Evolutionary conservation across 2,113 vertebrate genomes (phyloP).

Genomic region (Microcebus tavaratra): DNA sequence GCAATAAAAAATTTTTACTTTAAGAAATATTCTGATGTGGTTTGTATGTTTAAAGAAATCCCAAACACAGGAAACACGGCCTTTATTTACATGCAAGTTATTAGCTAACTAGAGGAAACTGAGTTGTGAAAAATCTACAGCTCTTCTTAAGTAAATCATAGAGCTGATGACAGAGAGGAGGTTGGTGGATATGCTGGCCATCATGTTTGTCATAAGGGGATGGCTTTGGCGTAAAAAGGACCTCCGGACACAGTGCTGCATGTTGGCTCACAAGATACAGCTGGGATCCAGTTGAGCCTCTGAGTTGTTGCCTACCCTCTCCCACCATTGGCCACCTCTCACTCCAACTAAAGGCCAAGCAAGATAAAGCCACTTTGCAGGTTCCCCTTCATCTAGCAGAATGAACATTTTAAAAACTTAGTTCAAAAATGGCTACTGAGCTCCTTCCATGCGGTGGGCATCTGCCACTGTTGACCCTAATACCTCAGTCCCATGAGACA

Average conservation of each 20-base stretch:
- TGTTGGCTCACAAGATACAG: background rate
- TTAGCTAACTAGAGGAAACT: background rate
- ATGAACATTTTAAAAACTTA: conserved; percentile 3
- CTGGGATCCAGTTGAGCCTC: background rate
- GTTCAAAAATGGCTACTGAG: background rate
- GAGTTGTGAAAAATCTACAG: background rate
- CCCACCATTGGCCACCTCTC: background rate
- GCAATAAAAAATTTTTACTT: conserved; percentile 94
- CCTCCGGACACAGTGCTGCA: background rate
- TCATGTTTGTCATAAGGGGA: background rate
- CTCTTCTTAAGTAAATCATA: background rate
- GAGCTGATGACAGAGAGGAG: background rate
- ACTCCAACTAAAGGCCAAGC: background rate
- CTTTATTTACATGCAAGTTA: conserved; percentile 10
- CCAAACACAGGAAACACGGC: background rate
- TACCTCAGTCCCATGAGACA: background rate
- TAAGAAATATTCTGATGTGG: conserved; percentile 70
- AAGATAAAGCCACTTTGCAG: background rate
- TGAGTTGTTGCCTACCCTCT: background rate
- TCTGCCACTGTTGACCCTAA: background rate
- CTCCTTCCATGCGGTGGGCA: background rate
- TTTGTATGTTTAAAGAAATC: conserved; percentile 53
- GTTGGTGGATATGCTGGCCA: background rate
- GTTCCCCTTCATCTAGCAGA: conserved; percentile 8
- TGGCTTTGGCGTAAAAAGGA: background rate